These are phyloP conservation scores for Petaurus breviceps DNA, from an alignment of 2,113 vertebrate genomes.

Conservation along the genomic window DNA sequence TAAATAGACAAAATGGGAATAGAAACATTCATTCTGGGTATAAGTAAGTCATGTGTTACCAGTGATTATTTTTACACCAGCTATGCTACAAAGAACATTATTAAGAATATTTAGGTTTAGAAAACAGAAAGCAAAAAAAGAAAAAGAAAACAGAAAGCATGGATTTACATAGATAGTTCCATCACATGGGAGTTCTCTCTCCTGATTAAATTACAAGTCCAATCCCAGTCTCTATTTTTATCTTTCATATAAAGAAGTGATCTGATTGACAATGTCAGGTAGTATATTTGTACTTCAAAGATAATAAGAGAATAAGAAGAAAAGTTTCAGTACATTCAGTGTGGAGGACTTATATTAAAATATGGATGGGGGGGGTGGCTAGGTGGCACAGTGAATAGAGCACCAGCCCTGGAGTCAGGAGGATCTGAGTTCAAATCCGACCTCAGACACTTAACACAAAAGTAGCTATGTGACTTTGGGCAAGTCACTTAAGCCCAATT, in stretches of 20 bases:
- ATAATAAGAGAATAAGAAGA: background rate
- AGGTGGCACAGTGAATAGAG: no score
- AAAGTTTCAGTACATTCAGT: background rate
- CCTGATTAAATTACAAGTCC: background rate
- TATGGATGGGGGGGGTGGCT: background rate
- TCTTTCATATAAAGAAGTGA: background rate
- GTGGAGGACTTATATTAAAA: background rate
- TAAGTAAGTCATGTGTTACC: background rate
- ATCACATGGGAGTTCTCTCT: background rate
- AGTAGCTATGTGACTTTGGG: no score
- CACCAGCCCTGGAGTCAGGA: no score
- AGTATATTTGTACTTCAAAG: background rate
- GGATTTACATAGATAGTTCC: background rate
- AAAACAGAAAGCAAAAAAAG: background rate
- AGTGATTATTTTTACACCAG: background rate
- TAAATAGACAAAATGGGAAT: background rate
- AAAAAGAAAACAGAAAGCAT: background rate
- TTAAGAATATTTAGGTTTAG: background rate
- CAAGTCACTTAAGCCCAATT: no score
- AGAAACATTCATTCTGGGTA: background rate
- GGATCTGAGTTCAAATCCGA: no score
- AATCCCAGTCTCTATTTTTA: background rate
- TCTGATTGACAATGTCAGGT: background rate
- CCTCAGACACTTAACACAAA: no score
- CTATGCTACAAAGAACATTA: background rate